Percentiles rank a stretch among this genome's conserved stretches.
phyloP scores from a whole-genome alignment of 1,140 invertebrate species.

The Drosophila elegans region DNA sequence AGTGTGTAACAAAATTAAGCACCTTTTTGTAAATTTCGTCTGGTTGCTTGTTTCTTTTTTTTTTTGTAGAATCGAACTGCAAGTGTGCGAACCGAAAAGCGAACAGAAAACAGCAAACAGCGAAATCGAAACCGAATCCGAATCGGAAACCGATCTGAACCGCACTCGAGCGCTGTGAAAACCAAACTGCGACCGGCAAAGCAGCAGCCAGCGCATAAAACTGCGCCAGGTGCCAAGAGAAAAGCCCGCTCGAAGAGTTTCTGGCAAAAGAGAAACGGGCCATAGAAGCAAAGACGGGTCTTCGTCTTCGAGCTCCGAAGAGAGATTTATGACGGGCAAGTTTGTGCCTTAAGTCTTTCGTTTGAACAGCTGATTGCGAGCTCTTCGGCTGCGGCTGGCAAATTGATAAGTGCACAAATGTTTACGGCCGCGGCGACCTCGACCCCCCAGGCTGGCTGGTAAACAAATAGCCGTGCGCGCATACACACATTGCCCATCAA shows the following conservation, averaged over 20 bases:
- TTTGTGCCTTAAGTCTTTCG: constrained; percentile 79
- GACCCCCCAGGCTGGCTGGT: constrained; percentile 66
- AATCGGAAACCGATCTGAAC: constrained; percentile 58
- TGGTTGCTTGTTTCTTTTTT: neutral
- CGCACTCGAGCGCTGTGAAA: constrained; percentile 76
- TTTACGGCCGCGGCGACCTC: constrained; percentile 75
- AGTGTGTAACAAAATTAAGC: constrained; percentile 59
- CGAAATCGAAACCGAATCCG: constrained; percentile 48
- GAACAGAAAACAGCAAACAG: constrained; percentile 15
- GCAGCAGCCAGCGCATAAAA: constrained; percentile 72
- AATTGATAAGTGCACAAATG: constrained; percentile 76
- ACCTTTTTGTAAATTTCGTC: constrained; percentile 55
- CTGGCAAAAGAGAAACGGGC: constrained; percentile 9
- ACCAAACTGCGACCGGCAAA: constrained; percentile 77
- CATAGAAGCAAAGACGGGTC: constrained; percentile 9
- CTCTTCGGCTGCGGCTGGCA: constrained; percentile 49
- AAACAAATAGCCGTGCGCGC: constrained; percentile 35
- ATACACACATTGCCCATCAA: constrained; percentile 48
- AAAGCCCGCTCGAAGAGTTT: constrained; percentile 25
- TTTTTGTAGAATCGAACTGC: constrained; percentile 6
- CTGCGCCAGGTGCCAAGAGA: constrained; percentile 65
- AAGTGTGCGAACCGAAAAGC: constrained; percentile 17
- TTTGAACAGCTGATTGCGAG: constrained; percentile 75
- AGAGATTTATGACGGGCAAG: constrained; percentile 77
- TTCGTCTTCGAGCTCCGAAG: constrained; percentile 38